phyloP scores from a whole-genome alignment of 2,113 vertebrate species.

The Neotragus moschatus region DNA sequence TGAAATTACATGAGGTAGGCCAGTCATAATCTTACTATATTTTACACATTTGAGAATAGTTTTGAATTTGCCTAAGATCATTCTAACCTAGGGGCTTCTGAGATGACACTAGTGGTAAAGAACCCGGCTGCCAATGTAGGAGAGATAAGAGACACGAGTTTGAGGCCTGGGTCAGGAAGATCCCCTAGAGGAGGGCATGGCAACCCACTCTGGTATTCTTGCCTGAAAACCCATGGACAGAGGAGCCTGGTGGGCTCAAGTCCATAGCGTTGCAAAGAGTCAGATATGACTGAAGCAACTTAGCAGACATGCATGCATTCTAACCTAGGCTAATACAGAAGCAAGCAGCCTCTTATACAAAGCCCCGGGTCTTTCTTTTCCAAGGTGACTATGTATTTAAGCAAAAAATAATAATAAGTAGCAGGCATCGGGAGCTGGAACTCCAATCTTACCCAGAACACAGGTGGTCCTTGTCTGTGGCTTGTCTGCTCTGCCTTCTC shows the following conservation, averaged over 20 bases:
- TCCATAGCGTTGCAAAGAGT: neutral
- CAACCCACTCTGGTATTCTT: neutral
- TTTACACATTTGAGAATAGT: neutral
- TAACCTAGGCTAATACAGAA: neutral
- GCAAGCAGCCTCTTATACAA: neutral
- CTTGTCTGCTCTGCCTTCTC: neutral
- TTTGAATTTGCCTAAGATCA: neutral
- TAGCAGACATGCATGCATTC: neutral
- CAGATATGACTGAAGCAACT: neutral
- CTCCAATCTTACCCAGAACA: neutral
- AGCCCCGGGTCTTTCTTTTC: neutral
- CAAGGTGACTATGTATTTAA: neutral
- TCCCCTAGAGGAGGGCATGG: neutral
- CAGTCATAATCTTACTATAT: neutral
- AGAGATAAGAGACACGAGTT: neutral
- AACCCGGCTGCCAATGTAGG: neutral
- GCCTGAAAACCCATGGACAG: neutral
- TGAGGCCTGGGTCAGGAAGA: neutral
- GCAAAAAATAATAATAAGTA: neutral
- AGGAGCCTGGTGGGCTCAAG: neutral
- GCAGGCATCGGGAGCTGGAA: neutral
- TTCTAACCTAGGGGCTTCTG: neutral
- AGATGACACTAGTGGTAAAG: neutral
- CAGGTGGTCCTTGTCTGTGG: neutral
- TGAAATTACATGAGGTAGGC: neutral